phyloP scores from a whole-genome alignment of 2,797 vertebrate genomes.

The Meda fulgida region DNA sequence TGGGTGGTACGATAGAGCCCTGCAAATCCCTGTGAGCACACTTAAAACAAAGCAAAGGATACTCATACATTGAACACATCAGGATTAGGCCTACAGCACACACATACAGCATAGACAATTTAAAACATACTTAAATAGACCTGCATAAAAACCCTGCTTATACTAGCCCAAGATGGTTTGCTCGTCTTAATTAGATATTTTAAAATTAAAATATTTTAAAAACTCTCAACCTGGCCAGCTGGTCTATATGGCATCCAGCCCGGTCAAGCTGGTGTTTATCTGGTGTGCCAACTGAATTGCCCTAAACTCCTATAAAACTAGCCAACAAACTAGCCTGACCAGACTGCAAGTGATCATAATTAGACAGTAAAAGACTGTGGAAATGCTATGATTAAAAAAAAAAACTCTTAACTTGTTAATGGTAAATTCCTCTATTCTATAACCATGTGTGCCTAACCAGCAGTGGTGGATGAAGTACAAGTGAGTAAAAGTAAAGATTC shows the following conservation, averaged over 20 bases:
- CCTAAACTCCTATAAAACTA: not conserved
- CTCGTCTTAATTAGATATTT: not conserved
- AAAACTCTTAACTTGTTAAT: not conserved
- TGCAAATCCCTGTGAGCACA: slow-evolving; percentile 22
- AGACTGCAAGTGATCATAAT: not conserved
- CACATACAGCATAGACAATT: not conserved
- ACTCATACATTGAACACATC: slow-evolving; percentile 5
- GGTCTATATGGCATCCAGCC: not conserved
- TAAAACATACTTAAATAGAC: too few species aligned
- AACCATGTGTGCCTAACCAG: not conserved
- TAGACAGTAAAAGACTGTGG: not conserved
- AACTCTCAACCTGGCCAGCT: not conserved
- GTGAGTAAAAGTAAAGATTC: too few species aligned
- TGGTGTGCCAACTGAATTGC: not conserved
- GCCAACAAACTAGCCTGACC: not conserved
- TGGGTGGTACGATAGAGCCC: slow-evolving; percentile 17
- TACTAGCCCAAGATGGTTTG: not conserved
- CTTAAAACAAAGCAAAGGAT: slow-evolving; percentile 35
- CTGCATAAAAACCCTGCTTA: not conserved
- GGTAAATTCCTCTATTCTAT: not conserved
- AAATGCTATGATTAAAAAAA: not conserved
- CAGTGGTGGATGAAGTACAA: too few species aligned
- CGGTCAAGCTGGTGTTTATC: not conserved
- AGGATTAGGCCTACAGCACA: not conserved
- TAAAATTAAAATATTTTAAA: not conserved